A percentile compares a stretch with the other conserved stretches of the same genome.
phyloP scores from a whole-genome alignment of 2,888 invertebrate species.

The Antheraea yamamai region DNA sequence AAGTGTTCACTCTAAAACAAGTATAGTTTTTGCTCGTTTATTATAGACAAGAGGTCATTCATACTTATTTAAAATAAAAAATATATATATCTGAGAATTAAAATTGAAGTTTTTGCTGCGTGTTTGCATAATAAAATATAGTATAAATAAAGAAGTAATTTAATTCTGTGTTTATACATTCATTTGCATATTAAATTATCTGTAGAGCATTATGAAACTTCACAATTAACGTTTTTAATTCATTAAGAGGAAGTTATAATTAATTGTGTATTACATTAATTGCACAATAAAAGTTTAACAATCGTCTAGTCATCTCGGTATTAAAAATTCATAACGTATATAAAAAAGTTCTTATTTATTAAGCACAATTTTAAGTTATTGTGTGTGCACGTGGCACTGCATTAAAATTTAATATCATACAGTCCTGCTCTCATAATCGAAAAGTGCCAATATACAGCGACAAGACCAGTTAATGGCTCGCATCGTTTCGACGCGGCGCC shows the following conservation, averaged over 20 bases:
- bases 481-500: background rate
- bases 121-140: background rate
- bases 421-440: background rate
- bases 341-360: background rate
- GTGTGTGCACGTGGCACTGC: background rate
- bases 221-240: background rate
- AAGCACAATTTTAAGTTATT: background rate
- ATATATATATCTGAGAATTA: background rate
- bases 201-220: background rate
- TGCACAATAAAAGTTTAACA: background rate
- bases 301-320: background rate
- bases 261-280: background rate
- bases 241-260: background rate
- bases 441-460: background rate
- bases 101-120: background rate
- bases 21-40: background rate
- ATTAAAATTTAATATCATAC: background rate
- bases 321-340: background rate
- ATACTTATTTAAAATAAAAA: background rate
- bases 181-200: background rate
- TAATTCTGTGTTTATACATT: background rate
- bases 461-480: background rate
- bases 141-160: background rate
- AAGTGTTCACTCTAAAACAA: background rate
- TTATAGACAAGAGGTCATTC: background rate